These are phyloP conservation scores for Heliconius aoede DNA, from an alignment of 2,888 invertebrate species.

Conservation along the genomic window DNA sequence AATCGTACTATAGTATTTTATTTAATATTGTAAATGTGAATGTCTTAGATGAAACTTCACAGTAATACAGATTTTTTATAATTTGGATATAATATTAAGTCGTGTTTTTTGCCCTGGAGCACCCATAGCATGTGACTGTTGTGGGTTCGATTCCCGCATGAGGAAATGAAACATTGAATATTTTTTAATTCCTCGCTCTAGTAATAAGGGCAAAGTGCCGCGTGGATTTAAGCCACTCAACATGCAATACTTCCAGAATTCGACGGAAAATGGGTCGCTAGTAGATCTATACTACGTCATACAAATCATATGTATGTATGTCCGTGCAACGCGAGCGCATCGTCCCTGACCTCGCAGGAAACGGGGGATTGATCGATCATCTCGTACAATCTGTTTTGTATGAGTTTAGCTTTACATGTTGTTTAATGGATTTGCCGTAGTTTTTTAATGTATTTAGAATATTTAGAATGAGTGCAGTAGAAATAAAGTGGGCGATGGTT, in stretches of 20 bases:
- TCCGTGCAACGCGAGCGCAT: slow-evolving; percentile 40
- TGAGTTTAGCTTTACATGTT: slow-evolving; percentile 45
- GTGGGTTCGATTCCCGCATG: too few species aligned
- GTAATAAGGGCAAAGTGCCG: not conserved
- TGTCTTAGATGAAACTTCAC: too few species aligned
- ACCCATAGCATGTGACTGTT: too few species aligned
- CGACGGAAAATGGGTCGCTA: too few species aligned
- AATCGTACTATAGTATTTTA: not conserved
- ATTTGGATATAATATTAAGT: too few species aligned
- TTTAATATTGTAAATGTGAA: too few species aligned
- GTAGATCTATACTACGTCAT: slow-evolving; percentile 33
- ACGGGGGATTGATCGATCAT: slow-evolving; percentile 53
- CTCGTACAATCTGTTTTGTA: slow-evolving; percentile 44
- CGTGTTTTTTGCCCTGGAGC: too few species aligned
- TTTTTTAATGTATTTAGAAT: not conserved
- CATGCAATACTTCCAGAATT: too few species aligned
- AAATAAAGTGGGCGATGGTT: too few species aligned
- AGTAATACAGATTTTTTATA: too few species aligned
- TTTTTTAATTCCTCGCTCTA: too few species aligned
- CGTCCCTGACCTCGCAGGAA: slow-evolving; percentile 60
- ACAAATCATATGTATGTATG: slow-evolving; percentile 26
- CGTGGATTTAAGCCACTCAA: not conserved
- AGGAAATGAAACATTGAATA: too few species aligned
- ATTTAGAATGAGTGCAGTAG: not conserved
- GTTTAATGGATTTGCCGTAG: slow-evolving; percentile 32